Evolutionary conservation across 37 sponge, comb jelly and placozoan genomes (phyloP), one percentile per base, ranked within the genome.

Genomic region (Corticium candelabrum): DNA sequence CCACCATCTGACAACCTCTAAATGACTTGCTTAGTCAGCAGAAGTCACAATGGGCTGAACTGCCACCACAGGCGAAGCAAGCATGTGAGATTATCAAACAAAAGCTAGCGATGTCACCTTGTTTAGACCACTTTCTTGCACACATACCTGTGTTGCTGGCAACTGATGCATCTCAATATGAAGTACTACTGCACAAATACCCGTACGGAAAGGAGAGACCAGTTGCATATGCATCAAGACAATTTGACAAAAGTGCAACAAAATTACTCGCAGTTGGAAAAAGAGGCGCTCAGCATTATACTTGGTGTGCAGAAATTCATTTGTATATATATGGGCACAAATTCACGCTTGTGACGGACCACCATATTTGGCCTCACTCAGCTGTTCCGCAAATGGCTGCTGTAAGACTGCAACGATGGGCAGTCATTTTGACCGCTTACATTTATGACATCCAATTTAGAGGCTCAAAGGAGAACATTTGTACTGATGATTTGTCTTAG

Each of bases 331-430:
- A 39, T 35, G 81, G 81, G 3, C 81, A 74, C 41, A 29, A 34
- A 32, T 71, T 80, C 39, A 80, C 71, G 38, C 69, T 80, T 11
- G n/a, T 35, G 7, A 41, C 81, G 30, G 81, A 80, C 39, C 81
- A 80, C 31, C 3, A 41, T 27, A 72, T 80, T 70, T 72, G 56
- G 21, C 31, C 37, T 41, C 40, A 27, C 0, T 39, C 69, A 38
- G 74, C 81, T 35, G 81, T 80, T 21, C 71, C 81, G 30, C n/a
- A 27, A 41, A 71, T 80, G 73, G 81, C 81, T 34, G 69, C 81
- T 11, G 81, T 74, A 27, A 70, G 81, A 31, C 33, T 80, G 5
- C 81, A 80, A 80, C 70, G 41, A 31, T 80, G 73, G 73, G 81
- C 81, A 0, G 40, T 80, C 32, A 35, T 35, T 30, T 72, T 80